These are phyloP conservation scores for Latrodectus hesperus DNA, from an alignment of 2,888 invertebrate genomes.

Conservation along the genomic window DNA sequence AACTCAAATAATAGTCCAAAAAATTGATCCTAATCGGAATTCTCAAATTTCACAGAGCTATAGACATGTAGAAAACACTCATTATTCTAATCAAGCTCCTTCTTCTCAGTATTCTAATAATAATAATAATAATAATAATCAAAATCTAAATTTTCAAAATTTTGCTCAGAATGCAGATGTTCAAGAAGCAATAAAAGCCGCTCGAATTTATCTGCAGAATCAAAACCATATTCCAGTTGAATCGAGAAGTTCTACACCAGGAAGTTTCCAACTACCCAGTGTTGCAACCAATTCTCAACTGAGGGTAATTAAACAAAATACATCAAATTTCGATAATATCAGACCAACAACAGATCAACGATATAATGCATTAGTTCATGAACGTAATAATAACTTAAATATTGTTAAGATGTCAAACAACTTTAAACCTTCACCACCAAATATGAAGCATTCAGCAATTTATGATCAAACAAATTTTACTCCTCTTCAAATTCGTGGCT, in stretches of 20 bases:
- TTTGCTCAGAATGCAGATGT: constrained; percentile 24
- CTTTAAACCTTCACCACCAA: not conserved
- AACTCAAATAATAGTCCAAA: not conserved
- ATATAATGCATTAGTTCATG: constrained; percentile 45
- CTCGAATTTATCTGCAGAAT: constrained; percentile 40
- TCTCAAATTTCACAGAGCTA: not conserved
- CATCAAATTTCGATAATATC: not conserved
- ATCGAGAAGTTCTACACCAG: not conserved
- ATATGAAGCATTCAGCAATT: not conserved
- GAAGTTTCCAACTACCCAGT: not conserved
- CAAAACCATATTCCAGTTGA: not conserved
- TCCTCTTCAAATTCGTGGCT: not conserved
- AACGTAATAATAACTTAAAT: constrained; percentile 44
- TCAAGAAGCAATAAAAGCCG: constrained; percentile 32
- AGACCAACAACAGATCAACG: constrained; percentile 40
- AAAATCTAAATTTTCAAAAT: constrained; percentile 10
- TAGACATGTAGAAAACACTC: too few relatives aligned
- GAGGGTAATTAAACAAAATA: not conserved
- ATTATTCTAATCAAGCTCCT: not conserved
- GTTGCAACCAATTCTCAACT: not conserved
- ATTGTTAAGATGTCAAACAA: not conserved
- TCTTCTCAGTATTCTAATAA: not conserved
- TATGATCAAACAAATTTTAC: not conserved
- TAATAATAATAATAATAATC: not conserved
- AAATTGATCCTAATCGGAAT: not conserved